Conservation (phyloP, 1,140 invertebrate species). For the Nautilus pompilius region DNA sequence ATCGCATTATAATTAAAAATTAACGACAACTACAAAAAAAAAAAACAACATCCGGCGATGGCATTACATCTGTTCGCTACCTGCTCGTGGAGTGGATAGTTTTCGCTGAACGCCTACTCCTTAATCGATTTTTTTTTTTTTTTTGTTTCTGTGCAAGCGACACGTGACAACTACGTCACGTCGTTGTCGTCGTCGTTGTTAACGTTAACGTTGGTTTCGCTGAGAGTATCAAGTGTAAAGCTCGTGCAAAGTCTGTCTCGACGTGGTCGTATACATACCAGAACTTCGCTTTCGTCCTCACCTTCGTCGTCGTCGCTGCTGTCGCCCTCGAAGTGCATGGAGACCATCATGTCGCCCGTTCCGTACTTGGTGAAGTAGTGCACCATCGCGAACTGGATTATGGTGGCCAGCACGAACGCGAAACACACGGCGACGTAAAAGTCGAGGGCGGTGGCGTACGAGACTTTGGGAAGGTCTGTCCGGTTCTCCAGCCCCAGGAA, state of each 20-base stretch:
- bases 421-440: conserved; percentile 85
- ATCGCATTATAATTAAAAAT: no score
- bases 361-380: conserved; percentile 89
- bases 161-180: no score
- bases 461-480: conserved; percentile 81
- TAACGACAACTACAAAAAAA: no score
- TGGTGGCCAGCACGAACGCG: conserved; percentile 82
- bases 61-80: no score
- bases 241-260: background rate
- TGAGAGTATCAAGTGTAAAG: no score
- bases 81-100: no score
- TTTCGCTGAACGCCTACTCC: no score
- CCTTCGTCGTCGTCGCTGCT: conserved; percentile 20
- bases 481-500: conserved; percentile 85
- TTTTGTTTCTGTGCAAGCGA: no score
- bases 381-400: conserved; percentile 74
- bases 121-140: no score
- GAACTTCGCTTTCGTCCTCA: conserved; percentile 6
- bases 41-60: no score
- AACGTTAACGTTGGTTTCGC: no score
- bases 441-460: conserved; percentile 82
- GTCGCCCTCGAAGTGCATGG: conserved; percentile 11
- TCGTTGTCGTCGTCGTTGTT: no score
- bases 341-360: conserved; percentile 65
- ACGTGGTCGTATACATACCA: background rate